Conservation (phyloP, 2,113 vertebrate genomes). For the Pontoporia blainvillei region DNA sequence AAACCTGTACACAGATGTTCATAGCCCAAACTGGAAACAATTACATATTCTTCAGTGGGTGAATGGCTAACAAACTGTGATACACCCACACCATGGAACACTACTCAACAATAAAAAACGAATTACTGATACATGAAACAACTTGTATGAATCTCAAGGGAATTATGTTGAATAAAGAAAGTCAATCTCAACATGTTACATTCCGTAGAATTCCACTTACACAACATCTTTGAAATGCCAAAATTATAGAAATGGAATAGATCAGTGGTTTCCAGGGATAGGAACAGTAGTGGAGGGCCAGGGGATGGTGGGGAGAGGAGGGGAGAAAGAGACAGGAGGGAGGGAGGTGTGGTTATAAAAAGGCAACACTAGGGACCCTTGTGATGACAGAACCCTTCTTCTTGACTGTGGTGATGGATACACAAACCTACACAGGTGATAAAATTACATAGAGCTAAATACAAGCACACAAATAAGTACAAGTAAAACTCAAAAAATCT, state of each 20-base stretch:
- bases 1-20: not conserved
- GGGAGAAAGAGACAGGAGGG: too few species aligned
- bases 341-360: not conserved
- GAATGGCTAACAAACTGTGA: not conserved
- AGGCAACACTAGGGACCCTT: too few species aligned
- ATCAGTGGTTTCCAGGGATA: not conserved
- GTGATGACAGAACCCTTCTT: not conserved
- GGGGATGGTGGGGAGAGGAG: rapidly evolving
- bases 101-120: not conserved
- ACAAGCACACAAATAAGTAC: not conserved
- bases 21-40: not conserved
- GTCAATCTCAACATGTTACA: not conserved
- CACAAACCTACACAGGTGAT: not conserved
- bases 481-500: not conserved
- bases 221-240: not conserved
- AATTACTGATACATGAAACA: not conserved
- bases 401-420: not conserved
- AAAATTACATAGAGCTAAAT: not conserved
- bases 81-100: not conserved
- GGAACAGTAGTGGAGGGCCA: not conserved
- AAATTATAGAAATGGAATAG: not conserved
- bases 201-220: not conserved
- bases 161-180: not conserved
- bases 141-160: not conserved
- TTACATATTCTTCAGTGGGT: not conserved